Conservation (phyloP, 2,113 vertebrate genomes). For the Thermophis baileyi region DNA sequence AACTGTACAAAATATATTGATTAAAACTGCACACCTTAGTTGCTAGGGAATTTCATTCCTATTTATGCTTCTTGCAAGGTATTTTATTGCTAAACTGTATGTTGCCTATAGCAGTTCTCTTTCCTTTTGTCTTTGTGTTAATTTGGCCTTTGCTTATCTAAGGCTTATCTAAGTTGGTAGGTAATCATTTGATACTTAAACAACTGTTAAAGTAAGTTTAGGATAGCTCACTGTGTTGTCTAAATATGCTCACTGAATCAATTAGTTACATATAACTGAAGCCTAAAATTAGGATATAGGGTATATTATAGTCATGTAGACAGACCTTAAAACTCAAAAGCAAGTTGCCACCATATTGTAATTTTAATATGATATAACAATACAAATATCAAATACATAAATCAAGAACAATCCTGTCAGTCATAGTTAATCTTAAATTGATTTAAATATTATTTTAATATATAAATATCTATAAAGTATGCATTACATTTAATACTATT, state of each 20-base stretch:
- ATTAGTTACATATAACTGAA: neutral
- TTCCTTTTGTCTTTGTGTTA: neutral
- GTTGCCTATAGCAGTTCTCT: neutral
- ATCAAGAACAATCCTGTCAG: neutral
- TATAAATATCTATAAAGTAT: neutral
- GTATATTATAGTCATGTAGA: neutral
- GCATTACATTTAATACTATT: neutral
- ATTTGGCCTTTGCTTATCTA: neutral
- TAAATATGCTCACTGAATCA: neutral
- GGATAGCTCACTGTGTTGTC: neutral
- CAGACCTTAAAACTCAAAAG: neutral
- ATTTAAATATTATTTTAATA: neutral
- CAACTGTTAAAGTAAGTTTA: neutral
- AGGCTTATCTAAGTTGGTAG: neutral
- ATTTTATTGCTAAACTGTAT: neutral
- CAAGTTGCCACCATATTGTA: neutral
- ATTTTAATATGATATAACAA: neutral
- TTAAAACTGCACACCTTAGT: neutral
- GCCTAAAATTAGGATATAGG: neutral
- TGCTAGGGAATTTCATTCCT: neutral
- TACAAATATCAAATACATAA: neutral
- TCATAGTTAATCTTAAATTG: neutral
- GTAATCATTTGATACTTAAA: neutral
- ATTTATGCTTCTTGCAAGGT: neutral
- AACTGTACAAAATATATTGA: neutral